Percentiles rank a stretch among this genome's conserved stretches.
These are phyloP conservation scores for Riparia riparia DNA, from an alignment of 2,113 vertebrate genomes.

Conservation along the genomic window DNA sequence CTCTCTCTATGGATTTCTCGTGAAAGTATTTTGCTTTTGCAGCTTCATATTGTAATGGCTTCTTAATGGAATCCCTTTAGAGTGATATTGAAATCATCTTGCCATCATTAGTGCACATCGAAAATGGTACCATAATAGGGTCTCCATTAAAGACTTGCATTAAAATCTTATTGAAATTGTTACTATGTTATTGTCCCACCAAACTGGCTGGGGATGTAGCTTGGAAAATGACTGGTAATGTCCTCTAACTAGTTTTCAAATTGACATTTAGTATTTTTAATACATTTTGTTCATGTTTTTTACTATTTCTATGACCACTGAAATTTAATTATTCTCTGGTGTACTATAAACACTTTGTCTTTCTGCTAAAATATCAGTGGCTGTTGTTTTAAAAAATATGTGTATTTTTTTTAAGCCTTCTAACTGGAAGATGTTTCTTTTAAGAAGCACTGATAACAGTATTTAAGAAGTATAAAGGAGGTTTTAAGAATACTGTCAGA, in stretches of 20 bases:
- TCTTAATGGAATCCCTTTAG: slow-evolving; percentile 55
- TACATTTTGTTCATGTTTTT: background rate
- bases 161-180: slow-evolving; percentile 22
- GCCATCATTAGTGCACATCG: background rate
- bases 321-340: background rate
- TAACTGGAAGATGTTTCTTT: background rate
- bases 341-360: background rate
- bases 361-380: background rate
- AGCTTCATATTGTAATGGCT: slow-evolving; percentile 50
- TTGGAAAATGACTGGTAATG: background rate
- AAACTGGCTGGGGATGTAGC: background rate
- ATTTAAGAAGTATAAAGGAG: background rate
- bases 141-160: slow-evolving; percentile 32
- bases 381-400: background rate
- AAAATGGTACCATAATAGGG: slow-evolving; percentile 38
- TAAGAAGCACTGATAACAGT: background rate
- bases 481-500: background rate
- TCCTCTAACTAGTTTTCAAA: background rate
- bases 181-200: background rate
- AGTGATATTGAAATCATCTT: slow-evolving; percentile 42
- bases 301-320: background rate
- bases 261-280: background rate
- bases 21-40: slow-evolving; percentile 37
- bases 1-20: slow-evolving; percentile 6
- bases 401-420: background rate